Evolutionary conservation across 2,797 vertebrate genomes (phyloP).

Genomic region (Chrosomus eos): DNA sequence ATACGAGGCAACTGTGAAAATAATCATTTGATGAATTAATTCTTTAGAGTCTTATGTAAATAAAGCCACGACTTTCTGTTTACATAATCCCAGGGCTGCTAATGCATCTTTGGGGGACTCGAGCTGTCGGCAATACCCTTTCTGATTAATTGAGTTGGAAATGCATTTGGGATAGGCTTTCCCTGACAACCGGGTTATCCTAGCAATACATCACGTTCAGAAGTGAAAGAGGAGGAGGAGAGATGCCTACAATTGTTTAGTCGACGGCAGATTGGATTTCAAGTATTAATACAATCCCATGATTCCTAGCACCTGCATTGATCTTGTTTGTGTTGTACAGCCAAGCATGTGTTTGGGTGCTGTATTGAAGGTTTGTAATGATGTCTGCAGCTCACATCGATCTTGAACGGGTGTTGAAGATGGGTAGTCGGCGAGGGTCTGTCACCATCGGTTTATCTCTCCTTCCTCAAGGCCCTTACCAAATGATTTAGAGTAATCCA

Average conservation of each 20-base stretch:
- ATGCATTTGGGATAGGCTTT: conserved; percentile 18
- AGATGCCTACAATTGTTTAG: conserved; percentile 12
- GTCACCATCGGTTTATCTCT: conserved; percentile 52
- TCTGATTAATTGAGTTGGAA: conserved; percentile 46
- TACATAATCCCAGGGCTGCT: conserved; percentile 43
- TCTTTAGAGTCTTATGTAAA: conserved; percentile 38
- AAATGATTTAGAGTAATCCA: conserved; percentile 46
- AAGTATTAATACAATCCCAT: conserved; percentile 1
- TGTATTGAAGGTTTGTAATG: conserved; percentile 40
- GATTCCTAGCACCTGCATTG: conserved; percentile 3
- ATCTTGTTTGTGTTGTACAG: neutral
- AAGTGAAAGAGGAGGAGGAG: neutral
- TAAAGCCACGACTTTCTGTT: conserved; percentile 46
- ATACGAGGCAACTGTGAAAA: conserved; percentile 27
- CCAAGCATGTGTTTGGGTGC: neutral
- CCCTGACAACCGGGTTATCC: conserved; percentile 8
- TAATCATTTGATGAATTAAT: conserved; percentile 57
- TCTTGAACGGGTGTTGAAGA: conserved; percentile 32
- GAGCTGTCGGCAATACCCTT: conserved; percentile 21
- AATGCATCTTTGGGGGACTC: conserved; percentile 28
- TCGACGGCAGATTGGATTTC: neutral
- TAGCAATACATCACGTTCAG: neutral
- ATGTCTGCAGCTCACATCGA: conserved; percentile 53
- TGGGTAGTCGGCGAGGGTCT: conserved; percentile 19
- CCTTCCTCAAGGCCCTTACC: conserved; percentile 27